phyloP scores from a whole-genome alignment of 64 coral and sea anemone species.

The Montipora capricornis region DNA sequence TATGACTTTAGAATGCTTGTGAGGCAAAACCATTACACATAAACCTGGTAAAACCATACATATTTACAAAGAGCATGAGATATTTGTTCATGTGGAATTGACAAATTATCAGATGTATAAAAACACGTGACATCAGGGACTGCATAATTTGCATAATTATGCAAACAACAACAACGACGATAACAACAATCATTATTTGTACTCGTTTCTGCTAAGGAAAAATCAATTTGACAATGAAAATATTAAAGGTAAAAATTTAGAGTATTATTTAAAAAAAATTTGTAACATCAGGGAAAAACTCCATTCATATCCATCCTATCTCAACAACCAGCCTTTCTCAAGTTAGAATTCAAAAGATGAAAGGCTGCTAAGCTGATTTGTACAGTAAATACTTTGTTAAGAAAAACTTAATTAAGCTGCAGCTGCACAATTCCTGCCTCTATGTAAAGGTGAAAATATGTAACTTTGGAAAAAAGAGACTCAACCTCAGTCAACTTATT shows the following conservation, averaged over 20 bases:
- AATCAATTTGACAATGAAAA: too few species aligned
- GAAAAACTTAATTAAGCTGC: not conserved
- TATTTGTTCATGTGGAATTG: not conserved
- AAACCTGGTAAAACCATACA: conserved; percentile 19
- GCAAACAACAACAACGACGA: not conserved
- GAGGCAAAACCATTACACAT: not conserved
- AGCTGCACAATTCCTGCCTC: not conserved
- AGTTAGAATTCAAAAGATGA: conserved; percentile 1
- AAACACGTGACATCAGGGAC: not conserved
- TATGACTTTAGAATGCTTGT: not conserved
- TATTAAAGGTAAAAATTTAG: too few species aligned
- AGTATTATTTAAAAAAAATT: not conserved
- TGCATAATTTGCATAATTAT: conserved; percentile 37
- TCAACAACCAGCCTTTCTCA: not conserved
- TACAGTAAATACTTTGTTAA: not conserved
- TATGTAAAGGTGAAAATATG: not conserved
- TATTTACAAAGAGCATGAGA: conserved; percentile 10
- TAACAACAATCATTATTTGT: not conserved
- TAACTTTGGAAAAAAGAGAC: not conserved
- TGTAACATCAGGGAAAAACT: not conserved
- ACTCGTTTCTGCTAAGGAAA: too few species aligned
- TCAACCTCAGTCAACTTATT: not conserved
- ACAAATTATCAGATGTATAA: conserved; percentile 2
- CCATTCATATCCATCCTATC: not conserved
- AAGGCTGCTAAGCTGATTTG: not conserved